Evolutionary conservation across 23 tunicate species (phyloP).

Genomic region (Trididemnum clinides): DNA sequence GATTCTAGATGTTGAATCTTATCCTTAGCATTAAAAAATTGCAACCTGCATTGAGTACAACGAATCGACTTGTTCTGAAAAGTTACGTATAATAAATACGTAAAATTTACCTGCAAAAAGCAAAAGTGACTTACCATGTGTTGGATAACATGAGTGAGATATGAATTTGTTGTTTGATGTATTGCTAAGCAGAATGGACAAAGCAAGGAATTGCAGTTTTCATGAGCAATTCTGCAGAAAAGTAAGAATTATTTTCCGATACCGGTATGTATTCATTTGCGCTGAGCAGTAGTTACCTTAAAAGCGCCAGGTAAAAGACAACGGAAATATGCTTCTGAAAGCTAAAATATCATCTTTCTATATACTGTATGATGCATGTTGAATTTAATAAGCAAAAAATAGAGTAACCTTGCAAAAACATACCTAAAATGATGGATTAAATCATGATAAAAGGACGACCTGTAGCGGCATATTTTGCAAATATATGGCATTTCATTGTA

Average conservation of each 20-base stretch:
- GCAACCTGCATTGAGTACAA: constrained; percentile 60
- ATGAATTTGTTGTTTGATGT: constrained; percentile 34
- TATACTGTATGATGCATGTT: too few species aligned
- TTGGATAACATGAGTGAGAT: constrained; percentile 60
- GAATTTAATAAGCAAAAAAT: too few species aligned
- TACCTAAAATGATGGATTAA: constrained; percentile 71
- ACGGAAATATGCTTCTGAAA: too few species aligned
- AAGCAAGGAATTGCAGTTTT: constrained; percentile 50
- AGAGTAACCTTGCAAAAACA: neutral
- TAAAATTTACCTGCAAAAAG: neutral
- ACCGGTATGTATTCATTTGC: neutral
- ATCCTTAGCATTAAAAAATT: constrained; percentile 38
- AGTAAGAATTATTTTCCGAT: too few species aligned
- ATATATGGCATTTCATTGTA: constrained; percentile 81
- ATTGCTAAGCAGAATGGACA: constrained; percentile 73
- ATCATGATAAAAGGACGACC: constrained; percentile 66
- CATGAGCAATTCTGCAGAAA: constrained; percentile 56
- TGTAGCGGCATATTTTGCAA: constrained; percentile 65
- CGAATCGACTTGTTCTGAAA: constrained; percentile 47
- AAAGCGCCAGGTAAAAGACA: too few species aligned
- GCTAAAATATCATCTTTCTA: too few species aligned
- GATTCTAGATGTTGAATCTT: constrained; percentile 13
- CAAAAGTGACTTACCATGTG: constrained; percentile 56
- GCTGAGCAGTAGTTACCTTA: too few species aligned
- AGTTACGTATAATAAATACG: neutral